Conservation (phyloP, 1,140 invertebrate genomes). For the Rhagoletis zephyria region DNA sequence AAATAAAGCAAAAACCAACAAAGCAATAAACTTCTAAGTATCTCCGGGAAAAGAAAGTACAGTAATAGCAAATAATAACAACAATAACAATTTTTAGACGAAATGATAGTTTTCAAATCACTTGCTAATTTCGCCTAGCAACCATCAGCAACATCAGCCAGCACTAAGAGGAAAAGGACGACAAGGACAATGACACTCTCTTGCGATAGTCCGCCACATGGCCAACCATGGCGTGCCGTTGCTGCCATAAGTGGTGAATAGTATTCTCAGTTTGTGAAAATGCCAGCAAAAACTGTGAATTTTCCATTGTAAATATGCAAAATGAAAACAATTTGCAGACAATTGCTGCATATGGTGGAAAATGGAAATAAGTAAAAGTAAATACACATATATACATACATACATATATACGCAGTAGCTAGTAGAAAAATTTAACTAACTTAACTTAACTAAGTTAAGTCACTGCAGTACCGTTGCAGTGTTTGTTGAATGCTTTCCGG, state of each 20-base stretch:
- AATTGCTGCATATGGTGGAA: conserved; percentile 7
- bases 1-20: not conserved
- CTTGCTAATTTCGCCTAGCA: conserved; percentile 17
- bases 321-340: conserved; percentile 8
- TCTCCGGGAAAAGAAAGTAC: not conserved
- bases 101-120: conserved; percentile 33
- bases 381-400: not conserved
- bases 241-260: not conserved
- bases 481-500: not conserved
- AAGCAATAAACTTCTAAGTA: not conserved
- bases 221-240: not conserved
- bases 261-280: conserved; percentile 12
- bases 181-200: not conserved
- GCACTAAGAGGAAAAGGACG: not conserved
- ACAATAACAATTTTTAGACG: not conserved
- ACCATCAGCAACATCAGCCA: not conserved
- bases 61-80: not conserved
- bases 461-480: not conserved
- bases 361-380: not conserved
- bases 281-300: conserved; percentile 10
- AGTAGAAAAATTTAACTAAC: not conserved
- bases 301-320: conserved; percentile 15
- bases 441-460: no score
- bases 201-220: not conserved
- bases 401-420: not conserved